phyloP scores from a whole-genome alignment of 2,888 invertebrate species.

The Phyto melanocephala region DNA sequence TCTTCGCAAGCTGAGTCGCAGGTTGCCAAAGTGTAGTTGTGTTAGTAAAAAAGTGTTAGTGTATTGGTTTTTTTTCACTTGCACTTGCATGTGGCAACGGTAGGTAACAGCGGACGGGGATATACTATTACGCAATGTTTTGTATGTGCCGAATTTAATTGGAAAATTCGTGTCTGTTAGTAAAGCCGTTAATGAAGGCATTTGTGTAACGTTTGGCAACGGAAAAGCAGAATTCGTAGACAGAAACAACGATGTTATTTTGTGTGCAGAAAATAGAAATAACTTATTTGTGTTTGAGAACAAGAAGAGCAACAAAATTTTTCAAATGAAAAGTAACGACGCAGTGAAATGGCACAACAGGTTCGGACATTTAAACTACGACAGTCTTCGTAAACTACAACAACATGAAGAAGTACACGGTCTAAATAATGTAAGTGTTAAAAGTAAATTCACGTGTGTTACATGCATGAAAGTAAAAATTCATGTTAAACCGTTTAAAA shows the following conservation, averaged over 20 bases:
- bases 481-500: not conserved
- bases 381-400: not conserved
- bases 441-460: not conserved
- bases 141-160: slow-evolving; percentile 36
- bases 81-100: too few relatives aligned
- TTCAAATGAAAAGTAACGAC: not conserved
- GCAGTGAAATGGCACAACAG: not conserved
- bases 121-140: slow-evolving; percentile 32
- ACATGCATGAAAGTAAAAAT: slow-evolving; percentile 4
- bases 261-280: not conserved
- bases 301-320: not conserved
- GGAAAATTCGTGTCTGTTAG: too few relatives aligned
- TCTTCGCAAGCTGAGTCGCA: too few relatives aligned
- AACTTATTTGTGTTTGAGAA: not conserved
- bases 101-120: not conserved
- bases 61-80: too few relatives aligned
- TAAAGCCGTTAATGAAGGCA: too few relatives aligned
- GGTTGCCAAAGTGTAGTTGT: too few relatives aligned
- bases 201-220: not conserved
- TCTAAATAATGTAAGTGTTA: not conserved
- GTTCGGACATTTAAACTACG: slow-evolving; percentile 7
- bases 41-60: too few relatives aligned
- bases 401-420: slow-evolving; percentile 1
- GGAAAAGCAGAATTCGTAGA: not conserved
- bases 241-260: not conserved